Conservation (phyloP, 2,888 invertebrate species). For the Hanleya hanleyi region DNA sequence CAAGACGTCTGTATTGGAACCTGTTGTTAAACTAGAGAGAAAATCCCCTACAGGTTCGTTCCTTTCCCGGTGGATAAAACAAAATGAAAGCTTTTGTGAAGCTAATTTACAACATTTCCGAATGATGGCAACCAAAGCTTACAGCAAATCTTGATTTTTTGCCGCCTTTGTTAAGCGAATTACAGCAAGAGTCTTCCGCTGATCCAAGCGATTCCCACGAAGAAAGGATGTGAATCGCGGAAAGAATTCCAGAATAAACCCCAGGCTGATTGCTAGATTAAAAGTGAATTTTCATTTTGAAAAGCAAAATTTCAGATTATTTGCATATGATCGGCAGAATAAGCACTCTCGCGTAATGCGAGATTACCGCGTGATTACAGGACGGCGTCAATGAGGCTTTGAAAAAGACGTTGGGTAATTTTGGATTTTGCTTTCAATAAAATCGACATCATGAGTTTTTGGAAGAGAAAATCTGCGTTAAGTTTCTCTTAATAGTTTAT, state of each 20-base stretch:
- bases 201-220: not conserved
- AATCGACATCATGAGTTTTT: too few species aligned
- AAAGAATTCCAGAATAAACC: not conserved
- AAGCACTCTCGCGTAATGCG: not conserved
- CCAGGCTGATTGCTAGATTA: conserved; percentile 8
- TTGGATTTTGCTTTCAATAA: too few species aligned
- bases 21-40: not conserved
- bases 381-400: too few species aligned
- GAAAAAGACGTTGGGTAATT: too few species aligned
- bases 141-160: not conserved
- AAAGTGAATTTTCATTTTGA: conserved; percentile 9
- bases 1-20: not conserved
- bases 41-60: not conserved
- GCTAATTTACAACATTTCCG: conserved; percentile 3
- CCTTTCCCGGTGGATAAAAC: conserved; percentile 1
- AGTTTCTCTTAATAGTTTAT: too few species aligned
- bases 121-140: not conserved
- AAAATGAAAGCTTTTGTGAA: conserved; percentile 7
- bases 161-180: not conserved
- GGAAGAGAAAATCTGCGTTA: too few species aligned
- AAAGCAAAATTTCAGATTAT: conserved; percentile 10
- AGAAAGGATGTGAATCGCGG: not conserved
- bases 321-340: not conserved
- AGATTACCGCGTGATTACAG: not conserved
- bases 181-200: not conserved